A percentile compares a stretch with the other conserved stretches of the same genome.
Conservation (phyloP, 2,113 vertebrate genomes). For the Donacobius atricapilla region DNA sequence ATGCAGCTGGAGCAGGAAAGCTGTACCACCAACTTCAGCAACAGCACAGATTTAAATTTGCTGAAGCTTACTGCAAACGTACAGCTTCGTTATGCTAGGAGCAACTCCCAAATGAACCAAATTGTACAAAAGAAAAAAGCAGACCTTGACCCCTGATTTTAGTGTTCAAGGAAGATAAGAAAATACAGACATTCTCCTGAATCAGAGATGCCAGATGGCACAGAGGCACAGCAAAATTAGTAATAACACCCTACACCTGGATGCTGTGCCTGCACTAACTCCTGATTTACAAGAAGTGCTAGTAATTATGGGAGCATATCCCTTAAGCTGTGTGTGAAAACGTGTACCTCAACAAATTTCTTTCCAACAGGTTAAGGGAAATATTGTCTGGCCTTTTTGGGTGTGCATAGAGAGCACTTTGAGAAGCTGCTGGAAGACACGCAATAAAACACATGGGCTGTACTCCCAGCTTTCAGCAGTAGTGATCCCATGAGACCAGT, state of each 20-base stretch:
- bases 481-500: neutral
- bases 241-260: neutral
- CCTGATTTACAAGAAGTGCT: neutral
- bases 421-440: neutral
- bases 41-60: neutral
- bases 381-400: neutral
- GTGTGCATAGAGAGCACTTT: neutral
- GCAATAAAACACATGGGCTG: neutral
- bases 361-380: neutral
- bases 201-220: conserved; percentile 3
- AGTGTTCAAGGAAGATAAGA: neutral
- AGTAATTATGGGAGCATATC: neutral
- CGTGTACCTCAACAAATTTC: neutral
- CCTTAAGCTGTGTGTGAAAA: neutral
- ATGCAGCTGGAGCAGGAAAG: neutral
- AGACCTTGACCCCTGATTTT: neutral
- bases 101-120: neutral
- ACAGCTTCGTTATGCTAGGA: neutral
- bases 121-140: neutral
- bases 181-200: neutral
- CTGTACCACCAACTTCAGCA: neutral
- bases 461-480: neutral
- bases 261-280: neutral
- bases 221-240: neutral
- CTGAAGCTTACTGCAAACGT: neutral